These are phyloP conservation scores for Rhynchotus rufescens DNA, from an alignment of 2,797 vertebrate species.

Conservation along the genomic window DNA sequence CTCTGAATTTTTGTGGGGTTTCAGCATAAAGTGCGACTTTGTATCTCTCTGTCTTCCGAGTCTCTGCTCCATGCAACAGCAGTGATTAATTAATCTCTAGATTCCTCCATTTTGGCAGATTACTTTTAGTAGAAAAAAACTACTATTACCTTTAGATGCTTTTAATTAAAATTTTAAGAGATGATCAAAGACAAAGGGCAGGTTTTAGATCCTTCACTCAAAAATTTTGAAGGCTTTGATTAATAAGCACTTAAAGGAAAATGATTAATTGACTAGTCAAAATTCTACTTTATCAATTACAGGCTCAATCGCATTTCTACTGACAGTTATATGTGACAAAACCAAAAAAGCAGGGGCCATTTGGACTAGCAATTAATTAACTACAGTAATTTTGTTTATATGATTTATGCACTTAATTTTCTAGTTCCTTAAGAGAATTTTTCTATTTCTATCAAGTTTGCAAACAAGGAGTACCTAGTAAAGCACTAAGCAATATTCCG, in stretches of 20 bases:
- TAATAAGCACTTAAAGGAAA: constrained; percentile 33
- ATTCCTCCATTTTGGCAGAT: constrained; percentile 3
- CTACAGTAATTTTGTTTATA: constrained; percentile 75
- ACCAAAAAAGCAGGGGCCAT: constrained; percentile 53
- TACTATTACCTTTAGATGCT: constrained; percentile 49
- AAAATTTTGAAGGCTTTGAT: constrained; percentile 55
- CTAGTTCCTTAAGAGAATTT: constrained; percentile 66
- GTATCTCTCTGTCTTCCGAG: background rate
- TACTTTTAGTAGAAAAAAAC: constrained; percentile 31
- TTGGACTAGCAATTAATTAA: constrained; percentile 81
- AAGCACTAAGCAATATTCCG: background rate
- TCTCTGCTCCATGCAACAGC: background rate
- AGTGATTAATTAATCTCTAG: constrained; percentile 33
- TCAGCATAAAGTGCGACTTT: background rate
- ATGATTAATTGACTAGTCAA: constrained; percentile 79
- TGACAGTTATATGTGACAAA: constrained; percentile 70
- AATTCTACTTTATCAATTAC: constrained; percentile 78
- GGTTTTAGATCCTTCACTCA: constrained; percentile 35
- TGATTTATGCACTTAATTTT: constrained; percentile 67
- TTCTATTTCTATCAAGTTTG: background rate
- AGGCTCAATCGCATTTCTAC: constrained; percentile 40
- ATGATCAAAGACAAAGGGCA: constrained; percentile 44
- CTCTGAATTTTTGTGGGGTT: background rate
- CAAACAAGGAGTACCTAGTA: background rate
- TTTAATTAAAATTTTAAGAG: constrained; percentile 69